Base-by-base conservation (phyloP, 2,113 vertebrate genomes). In the Lasiurus cinereus region DNA sequence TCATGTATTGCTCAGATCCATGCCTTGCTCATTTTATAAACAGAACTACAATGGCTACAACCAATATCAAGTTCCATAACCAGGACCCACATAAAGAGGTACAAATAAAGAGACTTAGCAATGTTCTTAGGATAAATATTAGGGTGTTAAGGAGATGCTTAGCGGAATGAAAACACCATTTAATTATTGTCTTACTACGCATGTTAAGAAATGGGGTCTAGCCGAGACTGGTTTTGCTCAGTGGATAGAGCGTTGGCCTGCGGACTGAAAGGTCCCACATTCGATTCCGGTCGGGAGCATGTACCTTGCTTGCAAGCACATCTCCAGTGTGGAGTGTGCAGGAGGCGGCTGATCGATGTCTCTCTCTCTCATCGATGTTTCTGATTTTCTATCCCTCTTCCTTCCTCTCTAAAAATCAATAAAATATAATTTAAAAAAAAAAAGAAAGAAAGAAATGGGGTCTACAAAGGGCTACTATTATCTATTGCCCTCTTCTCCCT, bases 11-110 rank as follows among this genome's bases (percentile, higher is more conserved):
- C 39, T 91, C 12, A 69, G 24, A 69, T 50, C 3, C 14, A 86
- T 19, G 48, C 27, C 24, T 94, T 95, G 3, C 14, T 87, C 29
- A 64, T 22, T 66, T 92, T 77, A 89, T 85, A 93, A 93, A 48
- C 6, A 62, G 83, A 94, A 83, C 21, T 48, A 78, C 19, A 52
- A 13, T 66, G 22, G 21, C 27, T 91, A 78, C 18, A 89, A 79
- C 15, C 22, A 92, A 46, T 39, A 31, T 14, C n/a, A 67, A 70
- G 3, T 70, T 90, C 29, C 1, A 59, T 64, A 91, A 70, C 22
- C 31, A 88, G 39, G 4, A 76, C 2, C 5, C n/a, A 50, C 22
- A 88, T 36, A 16, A 93, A 89, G 6, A 56, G 1, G 1, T 62
- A 3, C 6, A 73, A 82, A 72, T 50, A 76, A 84, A 24, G n/a